A percentile compares a stretch with the other conserved stretches of the same genome.
phyloP scores from a whole-genome alignment of 2,797 vertebrate species.

The Peromyscus eremicus region DNA sequence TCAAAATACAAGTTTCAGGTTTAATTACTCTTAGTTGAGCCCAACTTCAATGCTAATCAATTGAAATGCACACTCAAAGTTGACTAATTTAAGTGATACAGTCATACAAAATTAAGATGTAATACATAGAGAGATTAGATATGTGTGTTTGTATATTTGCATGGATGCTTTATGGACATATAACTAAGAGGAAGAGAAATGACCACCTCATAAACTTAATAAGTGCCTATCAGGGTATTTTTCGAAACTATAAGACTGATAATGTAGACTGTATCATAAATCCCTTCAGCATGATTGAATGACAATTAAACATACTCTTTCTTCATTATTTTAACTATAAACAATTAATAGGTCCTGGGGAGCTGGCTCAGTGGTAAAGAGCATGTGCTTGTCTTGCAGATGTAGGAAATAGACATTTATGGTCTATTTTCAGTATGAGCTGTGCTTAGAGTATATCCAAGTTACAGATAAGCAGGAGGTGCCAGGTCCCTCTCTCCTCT shows the following conservation, averaged over 20 bases:
- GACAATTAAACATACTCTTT: not conserved
- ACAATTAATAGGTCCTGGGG: not conserved
- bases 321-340: not conserved
- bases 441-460: too few species aligned
- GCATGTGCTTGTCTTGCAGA: not conserved
- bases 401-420: not conserved
- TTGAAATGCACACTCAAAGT: not conserved
- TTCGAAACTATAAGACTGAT: not conserved
- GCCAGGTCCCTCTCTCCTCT: not conserved
- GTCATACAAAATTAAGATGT: not conserved
- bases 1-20: not conserved
- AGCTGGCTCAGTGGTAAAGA: not conserved
- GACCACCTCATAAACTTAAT: not conserved
- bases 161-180: not conserved
- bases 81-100: not conserved
- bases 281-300: not conserved
- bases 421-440: not conserved
- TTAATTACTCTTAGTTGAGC: not conserved
- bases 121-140: not conserved
- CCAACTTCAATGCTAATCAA: not conserved
- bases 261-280: not conserved
- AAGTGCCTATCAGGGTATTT: not conserved
- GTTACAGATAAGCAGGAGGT: not conserved
- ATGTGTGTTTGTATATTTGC: not conserved
- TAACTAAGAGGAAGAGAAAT: not conserved